Evolutionary conservation across 2,113 vertebrate genomes (phyloP), one percentile per base, ranked within the genome.

Genomic region (Fulica atra): DNA sequence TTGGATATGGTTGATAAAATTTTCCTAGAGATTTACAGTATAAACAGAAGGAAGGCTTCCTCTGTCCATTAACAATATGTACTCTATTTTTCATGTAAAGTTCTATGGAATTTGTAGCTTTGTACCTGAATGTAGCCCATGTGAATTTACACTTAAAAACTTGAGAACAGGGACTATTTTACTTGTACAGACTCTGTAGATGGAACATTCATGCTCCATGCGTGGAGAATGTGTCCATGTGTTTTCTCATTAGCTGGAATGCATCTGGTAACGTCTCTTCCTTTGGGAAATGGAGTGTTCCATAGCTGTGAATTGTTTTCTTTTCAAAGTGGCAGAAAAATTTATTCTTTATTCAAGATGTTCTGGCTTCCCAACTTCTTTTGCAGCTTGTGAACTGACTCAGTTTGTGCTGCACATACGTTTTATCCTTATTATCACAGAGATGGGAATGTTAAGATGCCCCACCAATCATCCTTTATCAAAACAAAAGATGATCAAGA

Each of bases 271-370:
- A 78, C 1, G 0, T 74, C 65, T 79, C 73, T 93, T 95, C 92
- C 94, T 86, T 93, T 76, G 92, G 95, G 86, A 96, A 51, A 90
- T 88, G 88, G 86, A 95, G 86, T 94, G 86, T 96, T 97, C 91
- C 91, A 21, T 94, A 81, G 88, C 72, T 93, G 64, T 74, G 86
- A 94, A 89, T 86, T 96, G 94, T 97, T 96, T 95, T 83, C 77
- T 83, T 90, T 88, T 86, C 56, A 17, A 53, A 96, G 92, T 81
- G 72, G 76, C 86, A 95, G 80, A 91, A 93, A 78, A 86, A 84
- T 73, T 90, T 93, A 68, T 84, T 88, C 91, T 78, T 95, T 92
- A 65, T 92, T 76, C 92, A 93, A 92, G 65, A 74, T 86, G 64
- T 33, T 94, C 92, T 88, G 91, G 59, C 91, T 91, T 95, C 33